phyloP scores from a whole-genome alignment of 1,140 invertebrate genomes.

The Drosophila paulistorum region DNA sequence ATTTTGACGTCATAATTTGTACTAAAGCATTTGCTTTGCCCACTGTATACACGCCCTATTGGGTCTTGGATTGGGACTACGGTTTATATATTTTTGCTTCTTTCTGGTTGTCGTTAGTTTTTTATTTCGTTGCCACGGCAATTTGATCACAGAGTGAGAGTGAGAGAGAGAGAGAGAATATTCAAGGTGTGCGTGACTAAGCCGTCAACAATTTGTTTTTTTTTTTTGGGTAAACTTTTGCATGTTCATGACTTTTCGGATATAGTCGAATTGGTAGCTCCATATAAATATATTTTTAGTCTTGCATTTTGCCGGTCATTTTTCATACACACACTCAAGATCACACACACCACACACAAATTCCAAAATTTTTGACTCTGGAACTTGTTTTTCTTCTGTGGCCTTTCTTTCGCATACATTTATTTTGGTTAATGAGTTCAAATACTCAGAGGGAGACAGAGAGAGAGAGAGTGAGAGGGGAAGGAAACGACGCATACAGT shows the following conservation, averaged over 20 bases:
- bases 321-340: conserved; percentile 36
- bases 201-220: conserved; percentile 58
- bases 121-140: conserved; percentile 67
- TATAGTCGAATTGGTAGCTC: neutral
- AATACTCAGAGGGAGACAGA: conserved; percentile 15
- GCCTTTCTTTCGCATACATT: conserved; percentile 58
- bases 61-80: conserved; percentile 38
- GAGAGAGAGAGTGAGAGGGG: conserved; percentile 1
- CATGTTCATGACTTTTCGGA: conserved; percentile 55
- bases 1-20: neutral
- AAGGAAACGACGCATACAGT: neutral
- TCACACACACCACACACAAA: conserved; percentile 6
- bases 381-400: conserved; percentile 62
- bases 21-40: neutral
- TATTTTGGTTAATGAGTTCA: conserved; percentile 73
- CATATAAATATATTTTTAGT: conserved; percentile 5
- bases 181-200: conserved; percentile 78
- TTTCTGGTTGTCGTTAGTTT: conserved; percentile 37
- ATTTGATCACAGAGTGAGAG: conserved; percentile 39
- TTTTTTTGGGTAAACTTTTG: conserved; percentile 64
- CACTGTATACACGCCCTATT: conserved; percentile 53
- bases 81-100: conserved; percentile 38
- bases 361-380: conserved; percentile 38
- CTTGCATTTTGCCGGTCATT: conserved; percentile 70
- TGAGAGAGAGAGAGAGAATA: conserved; percentile 8